These are phyloP conservation scores for Agrilus biguttatus DNA, from an alignment of 2,888 invertebrate species.

Conservation along the genomic window DNA sequence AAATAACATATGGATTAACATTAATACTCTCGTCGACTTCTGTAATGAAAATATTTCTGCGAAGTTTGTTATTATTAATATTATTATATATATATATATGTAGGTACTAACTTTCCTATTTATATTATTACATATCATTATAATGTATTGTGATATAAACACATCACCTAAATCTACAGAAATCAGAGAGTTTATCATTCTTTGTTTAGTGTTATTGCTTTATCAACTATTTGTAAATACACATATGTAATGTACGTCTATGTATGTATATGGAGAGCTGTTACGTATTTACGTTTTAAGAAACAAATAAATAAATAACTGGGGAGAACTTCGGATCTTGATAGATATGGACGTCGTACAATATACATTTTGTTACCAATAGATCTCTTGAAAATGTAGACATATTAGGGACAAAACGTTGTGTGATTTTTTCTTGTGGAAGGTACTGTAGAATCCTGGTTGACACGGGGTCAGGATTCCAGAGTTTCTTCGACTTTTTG, in stretches of 20 bases:
- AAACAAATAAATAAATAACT: too few relatives aligned
- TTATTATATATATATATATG: conserved; percentile 8
- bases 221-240: neutral
- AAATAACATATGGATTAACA: conserved; percentile 22
- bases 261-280: too few relatives aligned
- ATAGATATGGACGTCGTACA: too few relatives aligned
- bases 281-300: too few relatives aligned
- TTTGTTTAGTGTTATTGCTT: neutral
- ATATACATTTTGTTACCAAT: too few relatives aligned
- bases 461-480: too few relatives aligned
- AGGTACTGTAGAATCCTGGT: too few relatives aligned
- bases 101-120: conserved; percentile 1
- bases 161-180: conserved; percentile 4
- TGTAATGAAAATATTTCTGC: conserved; percentile 25
- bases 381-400: too few relatives aligned
- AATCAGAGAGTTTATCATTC: conserved; percentile 23
- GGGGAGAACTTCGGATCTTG: too few relatives aligned
- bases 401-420: too few relatives aligned
- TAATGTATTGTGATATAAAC: conserved; percentile 1
- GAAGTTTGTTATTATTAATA: conserved; percentile 13
- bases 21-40: conserved; percentile 17
- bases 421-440: too few relatives aligned
- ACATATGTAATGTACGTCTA: neutral
- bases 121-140: conserved; percentile 1
- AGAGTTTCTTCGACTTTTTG: too few relatives aligned